Evolutionary conservation across 2,113 vertebrate genomes (phyloP), one percentile per base, ranked within the genome.

Genomic region (Colinus virginianus): DNA sequence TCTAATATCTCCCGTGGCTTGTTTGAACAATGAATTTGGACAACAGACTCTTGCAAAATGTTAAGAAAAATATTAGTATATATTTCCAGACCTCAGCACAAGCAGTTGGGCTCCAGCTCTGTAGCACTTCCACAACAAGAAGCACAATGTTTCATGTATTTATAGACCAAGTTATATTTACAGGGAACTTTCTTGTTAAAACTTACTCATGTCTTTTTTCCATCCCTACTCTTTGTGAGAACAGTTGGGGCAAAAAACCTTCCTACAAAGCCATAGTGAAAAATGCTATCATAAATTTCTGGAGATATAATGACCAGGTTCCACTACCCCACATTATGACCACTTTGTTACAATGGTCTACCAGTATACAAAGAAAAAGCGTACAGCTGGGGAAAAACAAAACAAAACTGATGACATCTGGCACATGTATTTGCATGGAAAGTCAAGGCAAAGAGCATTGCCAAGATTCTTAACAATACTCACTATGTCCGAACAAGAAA

Each of bases 391-490:
- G 59, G 76, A 89, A 93, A 3, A 62, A 62, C 38, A 28, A 40
- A 18, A 20, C 18, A 58, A 58, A 58, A 58, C 78, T 74, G 78
- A 77, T 81, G 82, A 93, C 78, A 94, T 90, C 80, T 96, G 90
- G 89, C 94, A 89, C 67, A 82, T n/a, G 45, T 75, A 84, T 93
- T 87, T 79, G 58, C 75, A 77, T 70, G 49, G 68, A 89, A 92
- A 93, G 88, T 93, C 88, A 77, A 78, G 63, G 88, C 59, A 88
- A 87, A 94, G 68, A 90, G 55, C 25, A 53, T 46, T 85, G 94
- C 96, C 95, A 96, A 92, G 78, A 87, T 87, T 90, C 70, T 79
- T 77, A 94, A 95, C 89, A 96, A 94, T 84, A 84, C 51, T 71
- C 11, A 1, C 78, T 84, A 87, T 55, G 78, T 93, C 84, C 3